Evolutionary conservation across 2,797 vertebrate species (phyloP), one percentile per base, ranked within the genome.

Genomic region (Enteromius unitaeniatus): DNA sequence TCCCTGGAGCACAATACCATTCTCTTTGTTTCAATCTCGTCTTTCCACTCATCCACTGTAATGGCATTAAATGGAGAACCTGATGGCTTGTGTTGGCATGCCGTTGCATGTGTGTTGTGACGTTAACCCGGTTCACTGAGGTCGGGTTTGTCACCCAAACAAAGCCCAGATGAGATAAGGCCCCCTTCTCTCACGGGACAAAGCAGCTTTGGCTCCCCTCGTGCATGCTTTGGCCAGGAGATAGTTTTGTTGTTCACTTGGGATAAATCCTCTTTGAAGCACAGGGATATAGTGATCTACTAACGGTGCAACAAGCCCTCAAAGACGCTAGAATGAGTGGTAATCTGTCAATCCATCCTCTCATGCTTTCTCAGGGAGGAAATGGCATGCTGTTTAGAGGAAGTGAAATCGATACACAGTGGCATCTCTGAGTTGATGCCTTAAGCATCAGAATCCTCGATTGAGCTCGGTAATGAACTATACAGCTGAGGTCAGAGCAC

Each of bases 221-320:
- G n/a, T 2, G 2, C 67, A 34, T 60, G 53, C 68, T 47, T 45
- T 62, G 68, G 37, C 53, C 68, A 19, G 3, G 79, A 49, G 55
- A 47, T 11, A 85, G 73, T 78, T 84, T 55, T 84, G 79, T 79
- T n/a, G 87, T 87, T 87, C 87, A 81, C 82, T 78, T 51, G 73
- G 31, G 75, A 58, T 83, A 90, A 92, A 93, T 93, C 91, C 89
- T 93, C 90, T 90, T 90, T 91, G 74, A 77, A 49, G 81, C 88
- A 88, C 86, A 28, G 28, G 1, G 86, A 91, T 90, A 84, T 89
- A 69, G 81, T 92, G 88, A 92, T 88, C 85, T 62, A 37, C 67
- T 31, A 55, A 81, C 78, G 82, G 68, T 81, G 81, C 82, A 86
- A 84, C 79, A 47, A 78, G 69, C 81, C 67, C 83, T 84, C 87